A percentile compares a stretch with the other conserved stretches of the same genome.
These are phyloP conservation scores for Enteromius thamalakanensis DNA, from an alignment of 2,797 vertebrate species.

Conservation along the genomic window DNA sequence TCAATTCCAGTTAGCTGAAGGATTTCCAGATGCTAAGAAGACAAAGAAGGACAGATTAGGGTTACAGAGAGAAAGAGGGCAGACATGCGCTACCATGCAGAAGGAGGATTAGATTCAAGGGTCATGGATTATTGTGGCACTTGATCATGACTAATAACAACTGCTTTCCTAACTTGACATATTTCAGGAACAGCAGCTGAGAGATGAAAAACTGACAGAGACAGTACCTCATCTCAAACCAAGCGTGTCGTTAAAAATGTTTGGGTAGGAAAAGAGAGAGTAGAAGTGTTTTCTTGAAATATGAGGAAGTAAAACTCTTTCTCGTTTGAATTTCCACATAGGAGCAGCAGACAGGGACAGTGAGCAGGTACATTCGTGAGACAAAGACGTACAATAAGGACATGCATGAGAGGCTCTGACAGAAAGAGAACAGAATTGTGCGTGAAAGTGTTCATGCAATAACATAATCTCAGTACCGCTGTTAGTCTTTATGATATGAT, in stretches of 20 bases:
- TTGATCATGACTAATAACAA: constrained; percentile 37
- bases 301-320: constrained; percentile 21
- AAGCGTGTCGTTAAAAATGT: constrained; percentile 5
- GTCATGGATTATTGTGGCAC: constrained; percentile 44
- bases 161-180: constrained; percentile 11
- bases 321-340: constrained; percentile 34
- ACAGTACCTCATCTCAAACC: constrained; percentile 8
- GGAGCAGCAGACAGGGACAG: constrained; percentile 46
- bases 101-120: constrained; percentile 43
- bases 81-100: constrained; percentile 65
- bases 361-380: constrained; percentile 26
- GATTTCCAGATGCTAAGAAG: constrained; percentile 65
- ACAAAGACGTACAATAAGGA: constrained; percentile 74
- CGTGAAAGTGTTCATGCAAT: constrained; percentile 73
- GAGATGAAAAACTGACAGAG: constrained; percentile 2
- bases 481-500: constrained; percentile 70
- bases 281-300: constrained; percentile 4
- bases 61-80: constrained; percentile 55
- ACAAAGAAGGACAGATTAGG: constrained; percentile 57
- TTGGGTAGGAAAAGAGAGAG: constrained; percentile 1
- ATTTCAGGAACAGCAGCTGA: neutral
- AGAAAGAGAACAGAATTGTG: constrained; percentile 47
- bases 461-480: constrained; percentile 65
- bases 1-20: constrained; percentile 67
- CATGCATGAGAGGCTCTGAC: constrained; percentile 60